These are phyloP conservation scores for Phylloscopus collybita DNA, from an alignment of 2,797 vertebrate genomes.

Conservation along the genomic window DNA sequence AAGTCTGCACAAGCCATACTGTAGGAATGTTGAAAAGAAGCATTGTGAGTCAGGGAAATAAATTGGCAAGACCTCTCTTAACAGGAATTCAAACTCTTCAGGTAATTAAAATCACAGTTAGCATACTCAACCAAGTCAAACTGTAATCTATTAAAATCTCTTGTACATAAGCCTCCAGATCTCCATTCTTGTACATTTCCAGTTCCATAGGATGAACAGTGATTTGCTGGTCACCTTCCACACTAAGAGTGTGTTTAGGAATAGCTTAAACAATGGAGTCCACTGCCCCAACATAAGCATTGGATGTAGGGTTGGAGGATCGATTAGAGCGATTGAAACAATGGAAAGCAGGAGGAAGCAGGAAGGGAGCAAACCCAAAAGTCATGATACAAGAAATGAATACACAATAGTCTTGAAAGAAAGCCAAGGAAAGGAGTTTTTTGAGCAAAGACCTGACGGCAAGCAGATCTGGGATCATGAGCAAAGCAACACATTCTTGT, in stretches of 20 bases:
- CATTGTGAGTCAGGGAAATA: background rate
- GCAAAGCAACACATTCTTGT: background rate
- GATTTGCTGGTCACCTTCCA: background rate
- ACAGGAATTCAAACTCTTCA: background rate
- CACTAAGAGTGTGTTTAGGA: background rate
- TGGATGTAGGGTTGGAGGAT: background rate
- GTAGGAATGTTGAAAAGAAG: background rate
- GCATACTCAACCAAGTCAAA: background rate
- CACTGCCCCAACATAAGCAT: background rate
- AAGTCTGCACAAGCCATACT: background rate
- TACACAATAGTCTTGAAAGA: constrained; percentile 27
- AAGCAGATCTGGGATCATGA: background rate
- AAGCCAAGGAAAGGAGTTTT: background rate
- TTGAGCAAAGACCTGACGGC: background rate
- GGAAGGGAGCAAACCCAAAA: background rate
- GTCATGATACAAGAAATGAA: background rate
- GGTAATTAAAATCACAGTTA: background rate
- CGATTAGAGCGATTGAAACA: background rate
- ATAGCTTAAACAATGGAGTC: background rate
- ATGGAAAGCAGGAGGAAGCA: background rate
- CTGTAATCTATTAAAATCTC: background rate
- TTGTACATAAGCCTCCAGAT: background rate
- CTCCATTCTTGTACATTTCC: background rate
- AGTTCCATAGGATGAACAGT: background rate
- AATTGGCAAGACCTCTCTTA: background rate